Base-by-base conservation (phyloP, 2,888 invertebrate genomes). In the Thera britannica region DNA sequence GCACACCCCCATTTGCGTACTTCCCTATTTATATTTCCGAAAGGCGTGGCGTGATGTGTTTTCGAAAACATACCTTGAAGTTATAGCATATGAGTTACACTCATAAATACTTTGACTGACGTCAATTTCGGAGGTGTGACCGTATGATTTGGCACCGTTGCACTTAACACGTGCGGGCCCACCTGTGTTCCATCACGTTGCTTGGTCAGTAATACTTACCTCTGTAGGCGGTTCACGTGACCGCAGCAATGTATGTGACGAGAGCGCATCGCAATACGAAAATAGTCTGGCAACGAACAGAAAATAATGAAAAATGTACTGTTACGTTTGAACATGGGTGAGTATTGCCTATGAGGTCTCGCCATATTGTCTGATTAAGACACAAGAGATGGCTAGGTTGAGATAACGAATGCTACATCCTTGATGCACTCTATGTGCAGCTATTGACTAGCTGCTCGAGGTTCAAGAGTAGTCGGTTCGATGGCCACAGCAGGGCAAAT, bases 91-190 rank as follows among this genome's bases (percentile, higher is more conserved):
- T 56, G 62, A 41, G 38, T 11, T 3, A 23, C 46, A 49, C n/a
- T n/a, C 48, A 62, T 36, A 49, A 57, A 38, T 38, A 63, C 12
- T 8, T 51, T 63, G 34, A 9, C 11, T 58, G 72, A 79, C 79
- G 80, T 81, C 73, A 76, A 56, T 68, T 46, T 62, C 65, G 66
- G 77, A 81, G 86, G 86, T 85, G 85, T 86, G 85, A 82, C 82
- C 74, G 78, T 75, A 75, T 75, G 68, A 73, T 64, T 58, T 79
- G 82, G 82, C 81, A 77, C 60, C 48, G 62, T 7, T 62, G 74
- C 75, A 77, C 71, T 59, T 58, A 56, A 67, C 81, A 79, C 80
- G 82, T 81, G 82, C 77, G 67, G 70, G 72, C 57, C 51, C 54
- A 57, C 60, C 46, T 54, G 71, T 64, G 72, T 70, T 67, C 62